A percentile compares a stretch with the other conserved stretches of the same genome.
phyloP scores from a whole-genome alignment of 1,140 invertebrate genomes.

The Antheraea pernyi region DNA sequence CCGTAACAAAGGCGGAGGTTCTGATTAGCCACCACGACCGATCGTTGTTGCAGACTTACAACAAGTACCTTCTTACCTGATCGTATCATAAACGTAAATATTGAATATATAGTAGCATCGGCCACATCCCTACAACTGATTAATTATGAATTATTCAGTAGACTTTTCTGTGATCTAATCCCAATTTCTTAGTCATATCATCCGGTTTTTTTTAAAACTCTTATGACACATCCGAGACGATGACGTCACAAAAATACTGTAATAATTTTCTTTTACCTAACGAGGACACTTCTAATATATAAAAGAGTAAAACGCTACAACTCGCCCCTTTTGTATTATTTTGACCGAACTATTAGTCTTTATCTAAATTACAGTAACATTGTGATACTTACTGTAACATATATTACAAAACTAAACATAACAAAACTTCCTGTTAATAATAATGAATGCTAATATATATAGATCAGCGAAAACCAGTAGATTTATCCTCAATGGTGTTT shows the following conservation, averaged over 20 bases:
- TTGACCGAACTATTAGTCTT: too few relatives aligned
- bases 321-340: too few relatives aligned
- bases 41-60: not conserved
- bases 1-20: not conserved
- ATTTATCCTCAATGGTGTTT: not conserved
- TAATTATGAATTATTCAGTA: not conserved
- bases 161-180: not conserved
- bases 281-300: too few relatives aligned
- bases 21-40: not conserved
- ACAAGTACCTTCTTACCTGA: not conserved
- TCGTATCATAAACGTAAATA: not conserved
- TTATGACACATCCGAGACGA: too few relatives aligned
- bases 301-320: too few relatives aligned
- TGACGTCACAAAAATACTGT: too few relatives aligned
- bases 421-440: not conserved
- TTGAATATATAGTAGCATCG: not conserved
- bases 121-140: not conserved
- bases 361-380: not conserved
- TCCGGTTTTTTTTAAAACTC: too few relatives aligned
- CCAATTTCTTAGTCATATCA: not conserved
- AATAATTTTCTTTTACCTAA: too few relatives aligned
- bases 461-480: not conserved
- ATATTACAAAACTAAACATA: not conserved
- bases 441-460: not conserved
- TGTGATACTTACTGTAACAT: not conserved